Evolutionary conservation across 2,113 vertebrate genomes (phyloP), one percentile per base, ranked within the genome.

Genomic region (Cinclus cinclus): DNA sequence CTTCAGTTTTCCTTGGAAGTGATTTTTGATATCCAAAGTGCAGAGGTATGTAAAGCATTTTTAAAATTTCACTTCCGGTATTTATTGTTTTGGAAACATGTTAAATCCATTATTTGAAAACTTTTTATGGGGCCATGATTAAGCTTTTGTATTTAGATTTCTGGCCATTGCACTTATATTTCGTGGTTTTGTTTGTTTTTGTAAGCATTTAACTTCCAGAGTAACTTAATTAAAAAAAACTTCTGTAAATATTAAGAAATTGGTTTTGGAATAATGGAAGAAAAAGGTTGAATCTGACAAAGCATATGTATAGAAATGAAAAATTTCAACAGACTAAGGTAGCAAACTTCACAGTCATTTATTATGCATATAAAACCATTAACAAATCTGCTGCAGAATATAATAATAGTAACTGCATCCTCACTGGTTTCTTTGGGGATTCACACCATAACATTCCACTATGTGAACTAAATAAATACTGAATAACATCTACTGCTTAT

Each of bases 1-100:
- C 95, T 97, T 97, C 85, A 95, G 90, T 97, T 97, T 97, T 97
- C 96, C 87, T 97, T 96, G 96, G 96, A 95, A 93, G 87, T 92
- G 87, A 78, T 85, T 97, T 96, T 97, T 81, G 31, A 91, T 96
- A 96, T 90, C 91, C 93, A 95, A 95, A 97, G 93, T 97, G 85
- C 62, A 91, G 83, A 96, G 82, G 71, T 95, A 89, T 81, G 78
- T 95, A 74, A 94, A 97, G 74, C 91, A 87, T 77, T 89, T 83
- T 71, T 96, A 76, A 30, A 35, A 95, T 86, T 95, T 96, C 69
- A 95, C 76, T 95, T 87, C 59, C 39, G 67, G 49, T 96, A 96
- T 97, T 98, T 97, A 96, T 96, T 93, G 74, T 82, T 89, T 96
- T 96, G 71, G 47, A 98, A 95, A 96, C 94, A 80, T 88, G 23